Percentiles rank a stretch among this genome's conserved stretches.
phyloP scores from a whole-genome alignment of 2,888 invertebrate genomes.

The Caenorhabditis macrosperma region DNA sequence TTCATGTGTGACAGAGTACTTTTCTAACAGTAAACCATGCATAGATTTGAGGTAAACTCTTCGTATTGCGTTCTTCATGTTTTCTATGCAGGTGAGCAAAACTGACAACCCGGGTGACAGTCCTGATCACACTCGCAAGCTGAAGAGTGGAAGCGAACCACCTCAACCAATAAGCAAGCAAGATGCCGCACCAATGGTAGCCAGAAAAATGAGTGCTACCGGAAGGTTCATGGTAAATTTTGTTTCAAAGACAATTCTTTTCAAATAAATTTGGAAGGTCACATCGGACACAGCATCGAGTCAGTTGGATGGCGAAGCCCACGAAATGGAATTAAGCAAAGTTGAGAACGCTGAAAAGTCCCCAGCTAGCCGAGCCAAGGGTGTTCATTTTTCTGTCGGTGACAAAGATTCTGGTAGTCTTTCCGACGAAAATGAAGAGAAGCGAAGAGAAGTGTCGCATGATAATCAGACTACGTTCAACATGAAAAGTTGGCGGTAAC shows the following conservation, averaged over 20 bases:
- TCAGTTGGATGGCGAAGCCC: constrained; percentile 18
- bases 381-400: constrained; percentile 71
- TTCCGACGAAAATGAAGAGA: constrained; percentile 40
- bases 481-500: constrained; percentile 73
- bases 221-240: constrained; percentile 70
- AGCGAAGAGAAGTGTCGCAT: constrained; percentile 21
- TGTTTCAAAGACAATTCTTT: background rate
- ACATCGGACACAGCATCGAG: constrained; percentile 34
- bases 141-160: constrained; percentile 59
- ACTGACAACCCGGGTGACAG: constrained; percentile 25
- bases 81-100: constrained; percentile 49
- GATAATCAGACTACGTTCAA: constrained; percentile 70
- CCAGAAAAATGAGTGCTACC: constrained; percentile 65
- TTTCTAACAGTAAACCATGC: background rate
- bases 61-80: background rate
- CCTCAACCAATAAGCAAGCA: constrained; percentile 27
- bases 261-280: constrained; percentile 2
- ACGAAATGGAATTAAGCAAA: constrained; percentile 2
- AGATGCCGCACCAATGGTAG: constrained; percentile 27
- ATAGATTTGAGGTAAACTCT: constrained; percentile 37
- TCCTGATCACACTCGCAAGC: constrained; percentile 10
- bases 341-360: constrained; percentile 25
- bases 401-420: constrained; percentile 53
- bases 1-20: too few species aligned
- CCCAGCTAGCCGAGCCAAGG: constrained; percentile 40